A percentile compares a stretch with the other conserved stretches of the same genome.
Conservation (phyloP, 2,888 invertebrate species). For the Cephus sareptanus region DNA sequence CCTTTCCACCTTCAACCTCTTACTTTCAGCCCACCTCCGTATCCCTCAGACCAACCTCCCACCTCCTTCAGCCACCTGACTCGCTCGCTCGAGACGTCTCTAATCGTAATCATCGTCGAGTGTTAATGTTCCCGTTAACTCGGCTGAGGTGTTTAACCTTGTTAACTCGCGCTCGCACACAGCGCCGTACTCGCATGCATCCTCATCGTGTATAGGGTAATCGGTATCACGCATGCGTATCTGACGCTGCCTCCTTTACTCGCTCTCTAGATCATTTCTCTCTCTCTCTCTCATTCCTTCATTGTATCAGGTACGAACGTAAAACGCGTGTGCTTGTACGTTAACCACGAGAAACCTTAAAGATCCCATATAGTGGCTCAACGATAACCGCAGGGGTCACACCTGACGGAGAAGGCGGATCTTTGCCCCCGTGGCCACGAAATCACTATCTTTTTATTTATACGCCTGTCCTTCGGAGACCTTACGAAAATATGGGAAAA, state of each 20-base stretch:
- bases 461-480: neutral
- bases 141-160: conserved; percentile 65
- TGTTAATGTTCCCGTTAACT: conserved; percentile 66
- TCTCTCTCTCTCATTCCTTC: conserved; percentile 5
- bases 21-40: conserved; percentile 45
- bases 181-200: conserved; percentile 9
- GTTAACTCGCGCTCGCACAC: conserved; percentile 54
- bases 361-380: conserved; percentile 6
- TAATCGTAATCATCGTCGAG: conserved; percentile 65
- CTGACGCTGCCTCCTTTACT: neutral
- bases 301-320: conserved; percentile 9
- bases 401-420: conserved; percentile 50
- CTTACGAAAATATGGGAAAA: neutral
- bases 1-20: conserved; percentile 45
- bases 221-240: conserved; percentile 34
- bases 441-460: neutral
- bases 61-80: conserved; percentile 7
- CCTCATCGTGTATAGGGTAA: conserved; percentile 13
- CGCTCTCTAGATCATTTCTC: neutral
- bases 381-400: conserved; percentile 42
- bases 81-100: conserved; percentile 58
- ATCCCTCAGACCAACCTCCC: neutral
- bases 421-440: conserved; percentile 37
- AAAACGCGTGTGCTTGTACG: conserved; percentile 16
- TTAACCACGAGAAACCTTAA: conserved; percentile 28